Evolutionary conservation across 2,797 vertebrate species (phyloP).

Genomic region (Sternotherus odoratus): DNA sequence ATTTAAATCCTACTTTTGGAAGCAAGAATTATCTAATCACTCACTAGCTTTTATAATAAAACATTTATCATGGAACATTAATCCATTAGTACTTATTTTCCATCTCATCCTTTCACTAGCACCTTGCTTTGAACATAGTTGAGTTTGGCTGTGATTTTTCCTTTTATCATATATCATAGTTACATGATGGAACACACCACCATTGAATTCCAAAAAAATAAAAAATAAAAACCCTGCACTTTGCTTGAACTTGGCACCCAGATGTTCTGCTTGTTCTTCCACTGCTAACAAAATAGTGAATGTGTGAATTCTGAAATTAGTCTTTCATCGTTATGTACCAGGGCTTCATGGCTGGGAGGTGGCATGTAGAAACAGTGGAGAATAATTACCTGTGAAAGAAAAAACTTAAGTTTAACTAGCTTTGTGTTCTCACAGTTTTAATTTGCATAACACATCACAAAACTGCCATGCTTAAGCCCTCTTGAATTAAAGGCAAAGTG

Average conservation of each 20-base stretch:
- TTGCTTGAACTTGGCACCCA: constrained; percentile 84
- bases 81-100: constrained; percentile 84
- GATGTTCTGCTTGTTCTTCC: constrained; percentile 74
- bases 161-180: constrained; percentile 85
- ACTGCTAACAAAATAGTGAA: constrained; percentile 65
- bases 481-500: constrained; percentile 51
- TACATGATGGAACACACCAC: constrained; percentile 78
- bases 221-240: constrained; percentile 77
- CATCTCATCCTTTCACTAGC: constrained; percentile 81
- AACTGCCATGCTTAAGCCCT: constrained; percentile 62
- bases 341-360: constrained; percentile 37
- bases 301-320: constrained; percentile 68
- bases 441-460: constrained; percentile 72
- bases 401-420: constrained; percentile 62
- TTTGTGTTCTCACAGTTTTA: constrained; percentile 71
- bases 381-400: constrained; percentile 65
- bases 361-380: constrained; percentile 63
- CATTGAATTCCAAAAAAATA: constrained; percentile 67
- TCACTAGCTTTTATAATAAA: constrained; percentile 82
- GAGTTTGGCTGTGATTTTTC: constrained; percentile 78
- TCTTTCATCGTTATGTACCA: constrained; percentile 64
- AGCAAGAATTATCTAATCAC: constrained; percentile 86
- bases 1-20: constrained; percentile 83
- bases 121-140: constrained; percentile 82
- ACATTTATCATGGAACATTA: constrained; percentile 83